These are phyloP conservation scores for Phylloscopus collybita DNA, from an alignment of 2,797 vertebrate species.

Conservation along the genomic window DNA sequence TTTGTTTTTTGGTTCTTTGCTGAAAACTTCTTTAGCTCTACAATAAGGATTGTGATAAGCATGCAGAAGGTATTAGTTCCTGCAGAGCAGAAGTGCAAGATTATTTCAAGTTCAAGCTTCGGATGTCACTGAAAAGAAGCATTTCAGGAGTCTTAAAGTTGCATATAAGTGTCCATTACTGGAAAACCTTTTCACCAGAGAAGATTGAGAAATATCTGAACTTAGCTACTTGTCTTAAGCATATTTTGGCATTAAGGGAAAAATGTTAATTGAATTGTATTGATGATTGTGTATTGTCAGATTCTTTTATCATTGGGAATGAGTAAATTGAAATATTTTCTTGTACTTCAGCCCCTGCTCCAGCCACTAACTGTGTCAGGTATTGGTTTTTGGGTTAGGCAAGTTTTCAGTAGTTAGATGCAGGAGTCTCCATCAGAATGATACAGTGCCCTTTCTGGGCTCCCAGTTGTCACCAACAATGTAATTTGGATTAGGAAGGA, in stretches of 20 bases:
- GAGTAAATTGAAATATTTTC: neutral
- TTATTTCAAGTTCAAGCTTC: neutral
- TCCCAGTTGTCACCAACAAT: neutral
- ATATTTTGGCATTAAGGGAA: neutral
- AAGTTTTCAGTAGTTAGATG: fast-evolving
- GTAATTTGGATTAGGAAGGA: neutral
- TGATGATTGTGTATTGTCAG: neutral
- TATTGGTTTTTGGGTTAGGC: neutral
- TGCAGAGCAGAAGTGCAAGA: neutral
- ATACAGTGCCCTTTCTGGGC: neutral
- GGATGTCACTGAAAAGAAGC: neutral
- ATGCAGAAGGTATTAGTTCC: neutral
- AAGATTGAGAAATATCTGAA: neutral
- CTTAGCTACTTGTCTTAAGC: neutral
- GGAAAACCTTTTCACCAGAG: neutral
- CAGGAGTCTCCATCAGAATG: neutral
- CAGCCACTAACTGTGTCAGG: neutral
- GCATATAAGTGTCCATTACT: neutral
- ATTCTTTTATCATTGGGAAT: neutral
- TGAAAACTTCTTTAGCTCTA: neutral
- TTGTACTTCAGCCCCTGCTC: neutral
- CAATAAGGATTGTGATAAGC: fast-evolving
- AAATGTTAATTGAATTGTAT: neutral
- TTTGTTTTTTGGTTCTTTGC: neutral
- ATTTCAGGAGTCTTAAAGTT: neutral